These are phyloP conservation scores for Sericinus montela DNA, from an alignment of 2,888 invertebrate genomes.

Conservation along the genomic window DNA sequence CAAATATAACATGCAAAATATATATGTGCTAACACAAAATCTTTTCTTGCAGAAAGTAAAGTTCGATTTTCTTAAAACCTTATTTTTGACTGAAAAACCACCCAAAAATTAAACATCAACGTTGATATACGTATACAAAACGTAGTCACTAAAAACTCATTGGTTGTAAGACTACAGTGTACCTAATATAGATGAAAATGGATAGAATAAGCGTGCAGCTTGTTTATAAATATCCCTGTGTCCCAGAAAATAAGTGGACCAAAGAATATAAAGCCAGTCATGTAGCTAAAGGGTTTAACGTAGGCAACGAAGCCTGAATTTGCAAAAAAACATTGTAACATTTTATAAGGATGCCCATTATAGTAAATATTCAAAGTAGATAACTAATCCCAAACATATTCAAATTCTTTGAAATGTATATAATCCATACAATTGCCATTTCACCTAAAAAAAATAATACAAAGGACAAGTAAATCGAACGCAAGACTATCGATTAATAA, in stretches of 20 bases:
- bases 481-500: slow-evolving; percentile 49
- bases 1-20: too few relatives aligned
- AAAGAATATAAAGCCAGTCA: slow-evolving; percentile 57
- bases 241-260: slow-evolving; percentile 70
- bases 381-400: too few relatives aligned
- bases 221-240: slow-evolving; percentile 69
- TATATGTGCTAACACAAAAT: too few relatives aligned
- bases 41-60: too few relatives aligned
- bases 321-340: slow-evolving; percentile 19
- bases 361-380: too few relatives aligned
- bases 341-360: not conserved
- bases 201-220: slow-evolving; percentile 62
- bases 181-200: too few relatives aligned
- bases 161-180: slow-evolving; percentile 53
- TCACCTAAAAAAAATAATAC: slow-evolving; percentile 26
- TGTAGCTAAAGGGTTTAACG: slow-evolving; percentile 60
- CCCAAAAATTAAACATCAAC: too few relatives aligned
- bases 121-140: slow-evolving; percentile 18
- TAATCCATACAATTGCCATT: not conserved
- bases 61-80: too few relatives aligned
- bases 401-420: too few relatives aligned
- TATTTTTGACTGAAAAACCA: too few relatives aligned
- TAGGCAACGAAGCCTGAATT: slow-evolving; percentile 55
- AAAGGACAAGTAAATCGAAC: slow-evolving; percentile 34
- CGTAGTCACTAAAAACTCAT: slow-evolving; percentile 29